Conservation (phyloP, 2,113 vertebrate species). For the Dissostichus mawsoni region DNA sequence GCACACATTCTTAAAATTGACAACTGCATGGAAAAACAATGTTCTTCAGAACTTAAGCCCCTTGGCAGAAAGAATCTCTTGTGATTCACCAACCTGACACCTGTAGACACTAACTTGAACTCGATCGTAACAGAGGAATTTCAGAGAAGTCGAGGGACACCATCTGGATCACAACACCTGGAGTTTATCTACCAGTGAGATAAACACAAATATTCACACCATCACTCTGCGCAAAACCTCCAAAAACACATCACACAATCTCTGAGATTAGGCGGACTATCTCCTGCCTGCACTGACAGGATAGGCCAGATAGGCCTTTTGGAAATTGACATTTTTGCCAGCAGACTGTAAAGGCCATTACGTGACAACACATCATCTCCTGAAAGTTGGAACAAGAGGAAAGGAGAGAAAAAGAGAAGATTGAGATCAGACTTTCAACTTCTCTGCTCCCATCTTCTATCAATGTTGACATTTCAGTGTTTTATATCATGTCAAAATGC, state of each 20-base stretch:
- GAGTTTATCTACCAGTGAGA: constrained; percentile 70
- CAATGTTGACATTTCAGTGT: constrained; percentile 70
- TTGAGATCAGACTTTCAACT: constrained; percentile 66
- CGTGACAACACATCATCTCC: constrained; percentile 78
- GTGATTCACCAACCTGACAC: constrained; percentile 34
- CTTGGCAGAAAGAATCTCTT: constrained; percentile 22
- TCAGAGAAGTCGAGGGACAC: constrained; percentile 42
- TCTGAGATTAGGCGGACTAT: constrained; percentile 68
- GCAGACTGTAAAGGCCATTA: constrained; percentile 79
- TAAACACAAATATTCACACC: constrained; percentile 71
- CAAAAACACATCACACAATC: constrained; percentile 58
- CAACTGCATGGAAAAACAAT: no score
- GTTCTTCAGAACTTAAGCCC: no score
- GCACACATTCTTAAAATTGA: no score
- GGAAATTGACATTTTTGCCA: constrained; percentile 78
- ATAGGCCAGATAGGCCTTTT: constrained; percentile 50
- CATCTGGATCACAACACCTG: constrained; percentile 68
- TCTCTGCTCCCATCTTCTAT: constrained; percentile 63
- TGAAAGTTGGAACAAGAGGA: constrained; percentile 27
- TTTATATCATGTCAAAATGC: constrained; percentile 65
- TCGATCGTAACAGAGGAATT: constrained; percentile 46
- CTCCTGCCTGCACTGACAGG: constrained; percentile 73
- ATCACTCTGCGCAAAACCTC: constrained; percentile 58
- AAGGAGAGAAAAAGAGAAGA: constrained; percentile 50
- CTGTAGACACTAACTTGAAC: constrained; percentile 45